Conservation (phyloP, 2,113 vertebrate genomes). For the Limnothrissa miodon region DNA sequence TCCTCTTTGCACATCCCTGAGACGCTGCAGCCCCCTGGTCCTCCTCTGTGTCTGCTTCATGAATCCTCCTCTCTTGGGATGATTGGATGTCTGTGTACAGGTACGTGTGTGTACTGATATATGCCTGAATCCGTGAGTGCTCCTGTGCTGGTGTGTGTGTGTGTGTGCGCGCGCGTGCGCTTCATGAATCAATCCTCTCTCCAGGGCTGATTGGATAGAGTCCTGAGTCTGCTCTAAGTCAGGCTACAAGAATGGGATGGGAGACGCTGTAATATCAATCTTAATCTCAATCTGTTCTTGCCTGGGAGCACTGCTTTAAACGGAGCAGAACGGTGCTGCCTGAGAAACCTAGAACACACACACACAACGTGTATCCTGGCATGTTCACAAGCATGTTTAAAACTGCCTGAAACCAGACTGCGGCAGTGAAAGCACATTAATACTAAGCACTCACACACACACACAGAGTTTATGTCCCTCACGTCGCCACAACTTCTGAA, state of each 20-base stretch:
- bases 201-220: background rate
- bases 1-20: no score
- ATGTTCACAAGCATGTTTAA: background rate
- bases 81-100: no score
- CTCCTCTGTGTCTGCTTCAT: no score
- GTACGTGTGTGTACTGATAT: background rate
- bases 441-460: background rate
- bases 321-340: background rate
- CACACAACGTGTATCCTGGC: background rate
- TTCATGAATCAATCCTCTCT: background rate
- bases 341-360: background rate
- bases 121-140: no score
- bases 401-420: background rate
- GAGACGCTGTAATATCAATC: background rate
- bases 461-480: background rate
- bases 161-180: background rate
- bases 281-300: conserved; percentile 11
- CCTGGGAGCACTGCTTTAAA: background rate
- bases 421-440: background rate
- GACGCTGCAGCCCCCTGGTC: no score
- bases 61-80: no score
- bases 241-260: background rate
- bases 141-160: background rate
- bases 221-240: conserved; percentile 2
- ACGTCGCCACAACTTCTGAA: background rate